phyloP scores from a whole-genome alignment of 1,140 invertebrate genomes.

The Acyrthosiphon pisum region DNA sequence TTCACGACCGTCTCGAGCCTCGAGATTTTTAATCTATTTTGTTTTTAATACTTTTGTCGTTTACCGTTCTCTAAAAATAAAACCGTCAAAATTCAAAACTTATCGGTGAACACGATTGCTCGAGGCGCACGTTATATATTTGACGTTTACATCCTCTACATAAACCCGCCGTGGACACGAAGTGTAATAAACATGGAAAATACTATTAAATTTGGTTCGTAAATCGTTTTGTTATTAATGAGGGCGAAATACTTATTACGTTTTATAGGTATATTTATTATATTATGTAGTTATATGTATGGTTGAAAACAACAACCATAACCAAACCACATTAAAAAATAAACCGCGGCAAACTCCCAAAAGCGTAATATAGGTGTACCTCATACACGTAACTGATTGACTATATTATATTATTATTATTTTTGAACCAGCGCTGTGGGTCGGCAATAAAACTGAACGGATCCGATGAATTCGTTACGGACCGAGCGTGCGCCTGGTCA shows the following conservation, averaged over 20 bases:
- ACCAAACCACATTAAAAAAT: not conserved
- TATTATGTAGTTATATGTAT: not conserved
- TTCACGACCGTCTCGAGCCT: not conserved
- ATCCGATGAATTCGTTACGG: not conserved
- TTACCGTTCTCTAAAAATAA: not conserved
- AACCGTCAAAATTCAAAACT: conserved; percentile 8
- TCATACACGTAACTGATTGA: not conserved
- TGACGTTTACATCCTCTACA: not conserved
- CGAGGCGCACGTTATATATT: not conserved
- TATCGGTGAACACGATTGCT: not conserved
- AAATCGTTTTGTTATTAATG: conserved; percentile 2
- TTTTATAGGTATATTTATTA: conserved; percentile 10
- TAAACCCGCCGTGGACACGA: not conserved
- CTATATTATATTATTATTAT: not conserved
- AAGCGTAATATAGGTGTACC: not conserved
- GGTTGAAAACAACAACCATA: not conserved
- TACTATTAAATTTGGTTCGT: not conserved
- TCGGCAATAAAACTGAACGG: not conserved
- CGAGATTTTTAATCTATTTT: not conserved
- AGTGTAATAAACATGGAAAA: conserved; percentile 5
- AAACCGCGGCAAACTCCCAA: not conserved
- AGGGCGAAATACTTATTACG: not conserved
- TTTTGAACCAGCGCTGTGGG: not conserved
- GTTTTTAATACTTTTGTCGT: not conserved
- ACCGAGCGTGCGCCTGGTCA: not conserved